Evolutionary conservation across 2,113 vertebrate genomes (phyloP).

Genomic region (Tricholaema leucomelas): DNA sequence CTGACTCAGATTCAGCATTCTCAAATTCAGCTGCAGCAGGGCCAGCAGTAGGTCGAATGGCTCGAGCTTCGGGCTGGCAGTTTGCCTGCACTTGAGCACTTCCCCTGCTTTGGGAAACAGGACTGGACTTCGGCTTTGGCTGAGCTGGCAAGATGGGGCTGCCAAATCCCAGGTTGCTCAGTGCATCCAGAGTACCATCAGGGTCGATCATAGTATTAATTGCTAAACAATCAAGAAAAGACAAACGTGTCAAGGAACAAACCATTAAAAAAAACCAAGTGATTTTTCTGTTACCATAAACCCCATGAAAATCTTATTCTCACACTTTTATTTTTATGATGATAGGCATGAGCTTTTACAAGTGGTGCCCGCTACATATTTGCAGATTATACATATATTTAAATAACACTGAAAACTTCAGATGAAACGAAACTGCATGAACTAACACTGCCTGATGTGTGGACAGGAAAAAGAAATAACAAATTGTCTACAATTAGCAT

Average conservation of each 20-base stretch:
- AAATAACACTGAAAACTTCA: not conserved
- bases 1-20: conserved; percentile 71
- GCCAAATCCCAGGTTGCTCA: conserved; percentile 86
- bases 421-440: not conserved
- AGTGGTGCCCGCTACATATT: not conserved
- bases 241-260: not conserved
- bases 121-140: conserved; percentile 78
- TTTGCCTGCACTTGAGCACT: conserved; percentile 56
- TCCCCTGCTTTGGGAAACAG: conserved; percentile 67
- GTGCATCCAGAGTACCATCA: conserved; percentile 92
- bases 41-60: conserved; percentile 55
- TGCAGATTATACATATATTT: not conserved
- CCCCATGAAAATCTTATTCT: not conserved
- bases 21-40: conserved; percentile 69
- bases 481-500: rapidly evolving
- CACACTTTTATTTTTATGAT: not conserved
- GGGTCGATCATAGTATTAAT: conserved; percentile 98
- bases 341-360: not conserved
- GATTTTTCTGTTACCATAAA: not conserved
- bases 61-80: conserved; percentile 70
- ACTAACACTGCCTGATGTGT: not conserved
- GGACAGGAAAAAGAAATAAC: not conserved
- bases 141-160: conserved; percentile 78
- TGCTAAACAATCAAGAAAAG: conserved; percentile 71
- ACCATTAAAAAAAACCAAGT: not conserved